A percentile compares a stretch with the other conserved stretches of the same genome.
These are phyloP conservation scores for Dendrolimus punctatus DNA, from an alignment of 1,140 invertebrate genomes.

Conservation along the genomic window DNA sequence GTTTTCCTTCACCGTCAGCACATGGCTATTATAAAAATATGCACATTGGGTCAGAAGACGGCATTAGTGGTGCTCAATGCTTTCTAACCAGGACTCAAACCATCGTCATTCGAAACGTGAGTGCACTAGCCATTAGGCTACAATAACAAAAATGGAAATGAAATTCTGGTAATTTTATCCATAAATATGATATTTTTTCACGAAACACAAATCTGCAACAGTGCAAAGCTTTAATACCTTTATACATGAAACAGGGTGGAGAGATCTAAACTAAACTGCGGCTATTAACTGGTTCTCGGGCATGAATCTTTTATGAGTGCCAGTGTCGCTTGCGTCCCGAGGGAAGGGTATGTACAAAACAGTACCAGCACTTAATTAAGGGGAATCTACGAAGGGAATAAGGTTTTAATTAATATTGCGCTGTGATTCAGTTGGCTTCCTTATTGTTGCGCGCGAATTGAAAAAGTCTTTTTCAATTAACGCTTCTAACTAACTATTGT, in stretches of 20 bases:
- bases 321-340: slow-evolving; percentile 37
- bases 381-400: slow-evolving; percentile 43
- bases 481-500: no score
- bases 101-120: no score
- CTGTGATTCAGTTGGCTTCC: slow-evolving; percentile 25
- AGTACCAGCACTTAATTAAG: slow-evolving; percentile 58
- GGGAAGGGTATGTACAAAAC: slow-evolving; percentile 53
- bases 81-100: no score
- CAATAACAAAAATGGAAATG: no score
- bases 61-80: no score
- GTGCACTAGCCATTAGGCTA: no score
- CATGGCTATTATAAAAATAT: no score
- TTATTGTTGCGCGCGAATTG: slow-evolving; percentile 29
- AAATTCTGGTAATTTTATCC: no score
- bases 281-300: slow-evolving; percentile 50
- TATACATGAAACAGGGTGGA: slow-evolving; percentile 13
- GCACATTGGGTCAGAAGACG: no score
- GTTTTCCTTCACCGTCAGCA: no score
- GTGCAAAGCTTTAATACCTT: neutral
- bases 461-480: slow-evolving; percentile 12
- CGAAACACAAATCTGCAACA: neutral
- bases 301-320: slow-evolving; percentile 54
- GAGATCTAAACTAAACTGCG: slow-evolving; percentile 40
- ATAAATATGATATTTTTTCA: no score
- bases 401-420: slow-evolving; percentile 53